phyloP scores from a whole-genome alignment of 2,797 vertebrate species.

The Semaprochilodus insignis region DNA sequence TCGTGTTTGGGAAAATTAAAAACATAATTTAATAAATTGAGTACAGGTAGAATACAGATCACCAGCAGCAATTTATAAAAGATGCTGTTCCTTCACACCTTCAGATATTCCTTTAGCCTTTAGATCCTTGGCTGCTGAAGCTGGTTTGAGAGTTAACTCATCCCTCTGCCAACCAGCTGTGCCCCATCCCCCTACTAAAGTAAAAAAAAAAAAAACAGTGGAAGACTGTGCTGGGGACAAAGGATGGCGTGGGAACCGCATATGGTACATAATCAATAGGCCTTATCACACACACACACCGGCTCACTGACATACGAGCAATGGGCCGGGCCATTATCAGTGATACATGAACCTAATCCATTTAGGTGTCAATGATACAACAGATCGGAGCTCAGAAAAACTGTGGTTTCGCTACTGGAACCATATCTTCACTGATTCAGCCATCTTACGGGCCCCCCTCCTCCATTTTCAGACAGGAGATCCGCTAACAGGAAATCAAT shows the following conservation, averaged over 20 bases:
- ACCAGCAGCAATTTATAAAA: background rate
- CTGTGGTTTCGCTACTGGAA: slow-evolving; percentile 44
- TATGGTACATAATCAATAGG: slow-evolving; percentile 71
- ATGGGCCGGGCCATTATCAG: slow-evolving; percentile 62
- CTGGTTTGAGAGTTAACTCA: slow-evolving; percentile 53
- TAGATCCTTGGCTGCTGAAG: slow-evolving; percentile 26
- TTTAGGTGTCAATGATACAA: slow-evolving; percentile 67
- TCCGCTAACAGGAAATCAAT: slow-evolving; percentile 62
- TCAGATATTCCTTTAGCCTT: slow-evolving; percentile 12
- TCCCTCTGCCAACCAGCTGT: slow-evolving; percentile 61
- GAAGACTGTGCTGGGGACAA: slow-evolving; percentile 52
- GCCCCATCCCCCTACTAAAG: slow-evolving; percentile 35
- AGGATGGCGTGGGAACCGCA: slow-evolving; percentile 60
- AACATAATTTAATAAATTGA: background rate
- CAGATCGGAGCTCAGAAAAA: slow-evolving; percentile 59
- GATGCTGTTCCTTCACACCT: background rate
- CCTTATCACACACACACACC: slow-evolving; percentile 60
- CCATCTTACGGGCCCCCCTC: slow-evolving; percentile 46
- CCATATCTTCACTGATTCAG: slow-evolving; percentile 59
- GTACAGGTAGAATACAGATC: background rate
- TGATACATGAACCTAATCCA: slow-evolving; percentile 73
- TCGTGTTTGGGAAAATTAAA: background rate
- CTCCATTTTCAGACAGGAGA: slow-evolving; percentile 53
- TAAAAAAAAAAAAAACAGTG: slow-evolving; percentile 49
- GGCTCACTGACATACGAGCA: slow-evolving; percentile 56